These are phyloP conservation scores for Helarctos malayanus DNA, from an alignment of 2,797 vertebrate genomes.

Conservation along the genomic window DNA sequence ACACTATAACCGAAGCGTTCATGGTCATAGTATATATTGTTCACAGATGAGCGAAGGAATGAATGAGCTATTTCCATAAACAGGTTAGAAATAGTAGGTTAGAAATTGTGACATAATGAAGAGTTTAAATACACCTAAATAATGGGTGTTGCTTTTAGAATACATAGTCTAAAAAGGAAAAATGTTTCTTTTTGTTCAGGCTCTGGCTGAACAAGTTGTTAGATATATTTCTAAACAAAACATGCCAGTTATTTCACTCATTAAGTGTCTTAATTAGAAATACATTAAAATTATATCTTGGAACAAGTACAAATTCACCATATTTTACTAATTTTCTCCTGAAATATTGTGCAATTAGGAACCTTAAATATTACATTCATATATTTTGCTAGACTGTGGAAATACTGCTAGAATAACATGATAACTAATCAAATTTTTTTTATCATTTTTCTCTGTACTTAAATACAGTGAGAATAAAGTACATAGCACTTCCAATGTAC, in stretches of 20 bases:
- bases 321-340: conserved; percentile 46
- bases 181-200: neutral
- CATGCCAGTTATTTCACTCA: neutral
- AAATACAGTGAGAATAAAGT: neutral
- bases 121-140: neutral
- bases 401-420: neutral
- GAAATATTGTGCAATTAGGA: neutral
- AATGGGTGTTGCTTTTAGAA: neutral
- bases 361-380: neutral
- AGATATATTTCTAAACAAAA: neutral
- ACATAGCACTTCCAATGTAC: neutral
- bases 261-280: conserved; percentile 53
- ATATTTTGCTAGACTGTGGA: neutral
- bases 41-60: neutral
- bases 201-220: neutral
- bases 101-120: neutral
- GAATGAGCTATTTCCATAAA: neutral
- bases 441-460: neutral
- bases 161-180: neutral
- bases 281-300: neutral
- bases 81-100: neutral
- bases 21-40: neutral
- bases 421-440: neutral
- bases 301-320: neutral
- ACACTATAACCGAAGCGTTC: neutral